A percentile compares a stretch with the other conserved stretches of the same genome.
Evolutionary conservation across 2,797 vertebrate species (phyloP).

Genomic region (Ptychadena robeensis): DNA sequence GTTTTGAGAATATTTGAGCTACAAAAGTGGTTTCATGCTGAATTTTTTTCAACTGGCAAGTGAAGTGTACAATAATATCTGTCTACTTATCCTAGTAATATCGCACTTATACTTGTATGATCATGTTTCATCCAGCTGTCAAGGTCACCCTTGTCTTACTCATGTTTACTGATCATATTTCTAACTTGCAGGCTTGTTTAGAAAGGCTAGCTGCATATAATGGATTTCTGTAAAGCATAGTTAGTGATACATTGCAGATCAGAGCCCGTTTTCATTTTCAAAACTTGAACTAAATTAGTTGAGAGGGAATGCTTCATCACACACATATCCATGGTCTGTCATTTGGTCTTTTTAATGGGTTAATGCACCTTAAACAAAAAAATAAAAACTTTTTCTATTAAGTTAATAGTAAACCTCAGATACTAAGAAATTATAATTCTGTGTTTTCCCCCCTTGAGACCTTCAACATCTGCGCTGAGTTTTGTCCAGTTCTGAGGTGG

Average conservation of each 20-base stretch:
- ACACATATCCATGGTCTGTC: background rate
- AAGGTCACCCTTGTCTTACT: constrained; percentile 28
- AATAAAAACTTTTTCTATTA: too few species aligned
- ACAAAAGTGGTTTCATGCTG: background rate
- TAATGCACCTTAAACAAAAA: too few species aligned
- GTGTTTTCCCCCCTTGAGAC: too few species aligned
- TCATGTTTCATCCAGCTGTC: constrained; percentile 9
- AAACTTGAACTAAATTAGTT: background rate
- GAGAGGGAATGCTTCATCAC: background rate
- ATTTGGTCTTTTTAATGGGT: background rate
- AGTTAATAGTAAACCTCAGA: too few species aligned
- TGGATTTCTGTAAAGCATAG: background rate
- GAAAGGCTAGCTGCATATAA: background rate
- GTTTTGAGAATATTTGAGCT: background rate
- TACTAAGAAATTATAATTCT: too few species aligned
- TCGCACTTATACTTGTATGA: constrained; percentile 10
- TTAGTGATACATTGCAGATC: background rate
- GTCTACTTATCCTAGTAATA: background rate
- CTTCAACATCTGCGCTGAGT: too few species aligned
- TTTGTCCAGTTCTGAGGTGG: too few species aligned
- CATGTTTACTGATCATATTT: background rate
- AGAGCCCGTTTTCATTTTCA: background rate
- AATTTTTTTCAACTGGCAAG: background rate
- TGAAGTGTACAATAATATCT: background rate
- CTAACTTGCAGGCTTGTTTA: background rate